phyloP scores from a whole-genome alignment of 2,113 vertebrate genomes.

The Caretta caretta region DNA sequence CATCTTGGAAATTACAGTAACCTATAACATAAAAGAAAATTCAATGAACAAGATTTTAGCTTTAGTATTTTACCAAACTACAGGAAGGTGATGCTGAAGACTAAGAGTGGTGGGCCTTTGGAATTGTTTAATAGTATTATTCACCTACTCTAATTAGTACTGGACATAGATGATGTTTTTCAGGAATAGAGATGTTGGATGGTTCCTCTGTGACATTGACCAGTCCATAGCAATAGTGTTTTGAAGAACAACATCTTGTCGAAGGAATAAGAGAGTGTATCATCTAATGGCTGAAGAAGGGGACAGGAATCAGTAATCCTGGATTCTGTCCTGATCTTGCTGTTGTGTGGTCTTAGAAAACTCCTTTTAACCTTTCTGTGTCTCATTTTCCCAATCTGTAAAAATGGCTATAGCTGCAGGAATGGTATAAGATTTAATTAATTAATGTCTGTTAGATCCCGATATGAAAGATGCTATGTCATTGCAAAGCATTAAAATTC shows the following conservation, averaged over 20 bases:
- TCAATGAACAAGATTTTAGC: neutral
- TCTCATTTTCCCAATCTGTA: neutral
- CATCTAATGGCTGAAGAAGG: neutral
- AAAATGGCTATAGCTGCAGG: neutral
- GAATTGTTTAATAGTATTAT: neutral
- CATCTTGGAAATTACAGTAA: neutral
- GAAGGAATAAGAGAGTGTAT: neutral
- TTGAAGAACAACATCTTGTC: neutral
- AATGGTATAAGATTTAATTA: neutral
- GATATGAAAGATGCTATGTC: neutral
- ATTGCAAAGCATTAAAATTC: neutral
- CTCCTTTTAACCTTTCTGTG: neutral
- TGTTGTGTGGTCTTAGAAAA: neutral
- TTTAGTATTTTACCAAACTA: neutral
- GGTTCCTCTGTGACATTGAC: neutral
- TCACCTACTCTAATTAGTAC: conserved; percentile 3
- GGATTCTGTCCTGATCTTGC: neutral
- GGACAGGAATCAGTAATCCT: neutral
- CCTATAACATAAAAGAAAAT: neutral
- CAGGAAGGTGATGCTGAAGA: neutral
- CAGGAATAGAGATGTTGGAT: neutral
- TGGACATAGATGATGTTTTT: neutral
- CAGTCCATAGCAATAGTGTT: neutral
- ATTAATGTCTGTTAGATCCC: neutral
- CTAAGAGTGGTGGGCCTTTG: neutral